phyloP scores from a whole-genome alignment of 2,888 invertebrate genomes.

The Oscheius myriophilus region DNA sequence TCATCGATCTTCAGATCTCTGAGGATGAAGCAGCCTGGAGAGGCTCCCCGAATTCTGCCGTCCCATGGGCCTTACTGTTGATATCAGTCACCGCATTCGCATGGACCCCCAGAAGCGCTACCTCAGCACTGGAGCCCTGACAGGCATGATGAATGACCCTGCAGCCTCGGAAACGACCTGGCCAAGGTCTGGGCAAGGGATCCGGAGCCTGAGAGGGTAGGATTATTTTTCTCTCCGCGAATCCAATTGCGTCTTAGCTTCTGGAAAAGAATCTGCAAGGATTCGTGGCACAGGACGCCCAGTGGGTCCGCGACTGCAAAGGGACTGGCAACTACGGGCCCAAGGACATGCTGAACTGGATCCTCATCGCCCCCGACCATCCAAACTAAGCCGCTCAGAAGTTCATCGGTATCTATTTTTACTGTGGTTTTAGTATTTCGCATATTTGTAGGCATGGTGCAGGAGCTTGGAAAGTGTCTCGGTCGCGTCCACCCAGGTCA shows the following conservation, averaged over 20 bases:
- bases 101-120: conserved; percentile 83
- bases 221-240: not conserved
- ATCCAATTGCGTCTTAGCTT: conserved; percentile 4
- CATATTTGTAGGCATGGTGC: conserved; percentile 10
- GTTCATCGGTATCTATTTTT: conserved; percentile 33
- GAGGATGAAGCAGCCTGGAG: conserved; percentile 58
- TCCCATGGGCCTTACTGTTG: conserved; percentile 87
- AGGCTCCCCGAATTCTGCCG: conserved; percentile 86
- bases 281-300: conserved; percentile 72
- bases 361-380: conserved; percentile 39
- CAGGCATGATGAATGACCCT: conserved; percentile 76
- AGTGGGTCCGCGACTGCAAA: conserved; percentile 50
- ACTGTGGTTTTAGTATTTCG: not conserved
- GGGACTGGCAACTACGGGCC: conserved; percentile 54
- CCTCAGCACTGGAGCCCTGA: conserved; percentile 78
- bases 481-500: not conserved
- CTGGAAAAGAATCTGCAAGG: not conserved
- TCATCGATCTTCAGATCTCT: conserved; percentile 36
- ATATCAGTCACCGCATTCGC: conserved; percentile 81
- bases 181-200: conserved; percentile 58
- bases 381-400: conserved; percentile 31
- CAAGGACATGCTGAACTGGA: conserved; percentile 49
- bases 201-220: conserved; percentile 77
- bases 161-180: conserved; percentile 70
- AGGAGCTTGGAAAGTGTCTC: conserved; percentile 18